A percentile compares a stretch with the other conserved stretches of the same genome.
phyloP scores from a whole-genome alignment of 2,113 vertebrate species.

The Lathamus discolor region DNA sequence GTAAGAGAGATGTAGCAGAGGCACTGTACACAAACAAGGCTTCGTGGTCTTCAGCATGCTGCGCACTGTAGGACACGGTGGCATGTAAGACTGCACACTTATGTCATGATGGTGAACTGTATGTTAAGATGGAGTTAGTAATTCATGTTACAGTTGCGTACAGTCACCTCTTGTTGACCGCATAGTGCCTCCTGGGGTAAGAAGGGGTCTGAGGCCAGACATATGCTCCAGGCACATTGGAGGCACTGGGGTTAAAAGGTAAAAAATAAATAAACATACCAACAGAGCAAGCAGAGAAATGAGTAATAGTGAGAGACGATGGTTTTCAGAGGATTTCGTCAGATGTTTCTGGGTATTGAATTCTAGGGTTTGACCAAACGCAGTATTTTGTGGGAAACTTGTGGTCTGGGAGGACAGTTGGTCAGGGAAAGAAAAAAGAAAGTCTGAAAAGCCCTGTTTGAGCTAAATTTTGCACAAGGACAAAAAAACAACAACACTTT shows the following conservation, averaged over 20 bases:
- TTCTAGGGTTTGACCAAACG: neutral
- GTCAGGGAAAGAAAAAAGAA: neutral
- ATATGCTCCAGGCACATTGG: rapidly evolving
- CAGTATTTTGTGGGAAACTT: neutral
- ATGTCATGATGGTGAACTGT: rapidly evolving
- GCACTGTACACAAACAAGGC: neutral
- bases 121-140: neutral
- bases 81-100: rapidly evolving
- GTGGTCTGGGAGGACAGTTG: neutral
- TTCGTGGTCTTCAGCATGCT: rapidly evolving
- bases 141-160: rapidly evolving
- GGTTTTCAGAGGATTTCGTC: neutral
- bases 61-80: neutral
- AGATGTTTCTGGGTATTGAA: neutral
- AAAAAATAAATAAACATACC: neutral
- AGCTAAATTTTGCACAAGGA: neutral
- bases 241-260: neutral
- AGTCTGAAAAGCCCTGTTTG: neutral
- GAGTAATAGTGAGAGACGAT: neutral
- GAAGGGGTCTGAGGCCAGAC: neutral
- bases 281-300: neutral
- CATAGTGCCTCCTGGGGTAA: neutral
- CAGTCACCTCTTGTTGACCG: neutral
- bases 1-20: neutral
- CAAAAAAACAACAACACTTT: rapidly evolving